Evolutionary conservation across 1,140 invertebrate species (phyloP).

Genomic region (Drosophila burlai): DNA sequence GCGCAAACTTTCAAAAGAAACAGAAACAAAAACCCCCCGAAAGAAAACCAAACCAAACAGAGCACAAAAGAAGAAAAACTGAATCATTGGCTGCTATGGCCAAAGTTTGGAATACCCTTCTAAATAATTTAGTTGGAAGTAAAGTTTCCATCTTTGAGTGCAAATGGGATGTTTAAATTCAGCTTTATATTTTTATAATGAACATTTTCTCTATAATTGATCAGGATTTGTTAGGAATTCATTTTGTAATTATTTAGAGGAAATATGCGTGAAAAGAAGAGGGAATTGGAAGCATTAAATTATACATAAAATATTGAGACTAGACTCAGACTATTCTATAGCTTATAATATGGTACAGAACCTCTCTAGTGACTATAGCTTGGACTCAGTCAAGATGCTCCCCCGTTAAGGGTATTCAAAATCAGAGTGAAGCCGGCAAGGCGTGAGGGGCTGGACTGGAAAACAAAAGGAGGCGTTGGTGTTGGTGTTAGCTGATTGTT

Average conservation of each 20-base stretch:
- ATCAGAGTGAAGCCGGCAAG: slow-evolving; percentile 75
- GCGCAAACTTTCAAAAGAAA: slow-evolving; percentile 76
- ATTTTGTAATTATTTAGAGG: neutral
- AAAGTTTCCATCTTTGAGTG: neutral
- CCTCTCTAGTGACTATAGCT: neutral
- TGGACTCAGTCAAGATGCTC: neutral
- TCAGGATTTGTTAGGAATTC: neutral
- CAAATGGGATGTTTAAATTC: neutral
- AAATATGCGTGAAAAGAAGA: neutral
- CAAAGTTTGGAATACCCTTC: slow-evolving; percentile 20
- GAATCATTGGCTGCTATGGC: slow-evolving; percentile 2
- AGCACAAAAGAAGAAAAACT: slow-evolving; percentile 22
- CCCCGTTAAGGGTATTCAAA: slow-evolving; percentile 35
- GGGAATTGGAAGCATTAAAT: neutral
- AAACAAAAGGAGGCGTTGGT: slow-evolving; percentile 84
- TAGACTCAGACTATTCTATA: neutral
- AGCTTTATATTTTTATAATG: neutral
- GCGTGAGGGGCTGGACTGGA: slow-evolving; percentile 75
- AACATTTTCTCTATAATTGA: neutral
- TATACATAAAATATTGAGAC: neutral
- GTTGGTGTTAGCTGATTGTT: slow-evolving; percentile 80
- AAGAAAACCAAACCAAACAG: slow-evolving; percentile 42
- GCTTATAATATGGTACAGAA: neutral
- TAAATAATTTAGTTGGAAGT: slow-evolving; percentile 10
- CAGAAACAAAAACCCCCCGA: slow-evolving; percentile 44